Evolutionary conservation across 2,797 vertebrate genomes (phyloP), one percentile per base, ranked within the genome.

Genomic region (Chloroceryle amazona): DNA sequence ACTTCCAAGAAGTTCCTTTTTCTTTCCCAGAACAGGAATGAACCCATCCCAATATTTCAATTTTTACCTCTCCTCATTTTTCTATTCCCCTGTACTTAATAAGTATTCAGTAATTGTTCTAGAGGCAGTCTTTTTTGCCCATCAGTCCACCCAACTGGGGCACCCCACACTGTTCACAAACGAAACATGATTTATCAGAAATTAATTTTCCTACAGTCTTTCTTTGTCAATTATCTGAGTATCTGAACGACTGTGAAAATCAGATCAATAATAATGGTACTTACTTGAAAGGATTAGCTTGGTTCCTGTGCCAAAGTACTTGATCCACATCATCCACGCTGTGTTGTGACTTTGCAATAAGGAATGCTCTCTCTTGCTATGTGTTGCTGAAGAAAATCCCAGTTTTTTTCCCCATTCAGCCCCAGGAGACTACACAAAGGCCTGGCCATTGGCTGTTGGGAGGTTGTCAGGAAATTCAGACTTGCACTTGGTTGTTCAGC

Each of bases 231-330:
- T 73, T 74, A 57, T 42, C 57, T 33, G 21, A 91, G 49, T 57
- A 81, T 4, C 10, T 35, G 10, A 67, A 57, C 31, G 35, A 60
- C 16, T 55, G 20, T 72, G 29, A 78, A 91, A 61, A 37, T 41
- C 2, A 42, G 6, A 82, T 72, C 1, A 81, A 18, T 33, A 13
- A 28, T 22, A 80, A 63, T 13, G 10, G 35, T 89, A 97, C 97
- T 97, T 93, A 97, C 97, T 16, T 12, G 95, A 93, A 44, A 97
- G 2, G 12, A 92, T 85, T 7, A 97, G n/a, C 46, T 91, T 94
- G 23, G 96, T 97, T 87, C 97, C 97, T 0, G 0, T 65, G 54
- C 97, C 90, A 0, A 96, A 97, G 72, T 81, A 86, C 33, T 97
- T 96, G 39, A 78, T 60, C 96, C 90, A 86, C 3, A 2, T 26